Conservation (phyloP, 2,113 vertebrate genomes). For the Struthidea cinerea region DNA sequence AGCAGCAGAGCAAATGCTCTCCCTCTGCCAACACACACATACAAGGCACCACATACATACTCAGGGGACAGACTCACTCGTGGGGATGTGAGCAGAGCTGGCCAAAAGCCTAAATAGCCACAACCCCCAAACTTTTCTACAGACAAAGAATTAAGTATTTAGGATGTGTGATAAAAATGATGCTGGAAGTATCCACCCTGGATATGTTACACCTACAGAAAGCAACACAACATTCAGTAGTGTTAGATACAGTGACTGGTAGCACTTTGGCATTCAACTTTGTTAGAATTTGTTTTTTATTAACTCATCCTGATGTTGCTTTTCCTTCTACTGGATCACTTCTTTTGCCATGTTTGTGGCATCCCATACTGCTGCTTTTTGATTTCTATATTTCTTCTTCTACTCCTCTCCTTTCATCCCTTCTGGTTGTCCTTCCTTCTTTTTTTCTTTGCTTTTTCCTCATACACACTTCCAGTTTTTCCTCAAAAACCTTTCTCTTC, state of each 20-base stretch:
- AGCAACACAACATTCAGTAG: background rate
- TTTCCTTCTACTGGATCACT: background rate
- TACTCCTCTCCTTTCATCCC: background rate
- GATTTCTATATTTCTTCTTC: background rate
- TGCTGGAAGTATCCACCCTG: background rate
- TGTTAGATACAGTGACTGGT: background rate
- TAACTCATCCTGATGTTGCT: background rate
- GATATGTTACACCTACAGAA: background rate
- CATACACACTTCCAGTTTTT: background rate
- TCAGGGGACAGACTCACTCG: background rate
- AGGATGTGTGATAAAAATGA: background rate
- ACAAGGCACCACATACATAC: fast-evolving
- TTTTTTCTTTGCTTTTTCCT: background rate
- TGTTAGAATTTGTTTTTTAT: background rate
- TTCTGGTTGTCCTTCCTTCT: background rate
- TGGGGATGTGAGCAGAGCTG: background rate
- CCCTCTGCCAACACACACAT: background rate
- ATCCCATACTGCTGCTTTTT: background rate
- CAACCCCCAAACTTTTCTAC: background rate
- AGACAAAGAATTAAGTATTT: background rate
- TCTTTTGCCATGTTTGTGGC: background rate
- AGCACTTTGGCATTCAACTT: background rate
- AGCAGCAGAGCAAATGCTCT: background rate
- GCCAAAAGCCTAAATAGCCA: background rate
- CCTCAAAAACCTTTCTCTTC: background rate